These are phyloP conservation scores for Stichodactyla helianthus DNA, from an alignment of 64 coral and sea anemone genomes.

Conservation along the genomic window DNA sequence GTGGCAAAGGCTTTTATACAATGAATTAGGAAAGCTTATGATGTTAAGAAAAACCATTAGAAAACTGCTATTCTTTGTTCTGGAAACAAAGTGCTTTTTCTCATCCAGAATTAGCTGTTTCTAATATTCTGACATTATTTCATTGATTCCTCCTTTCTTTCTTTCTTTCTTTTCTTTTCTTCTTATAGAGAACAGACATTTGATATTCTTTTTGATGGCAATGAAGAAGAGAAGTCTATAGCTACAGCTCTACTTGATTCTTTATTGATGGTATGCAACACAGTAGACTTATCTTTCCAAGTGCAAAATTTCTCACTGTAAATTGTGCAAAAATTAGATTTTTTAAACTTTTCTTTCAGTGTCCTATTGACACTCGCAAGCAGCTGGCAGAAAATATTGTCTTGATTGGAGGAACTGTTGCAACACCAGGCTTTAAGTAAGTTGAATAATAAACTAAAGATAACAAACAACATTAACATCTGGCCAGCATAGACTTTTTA, in stretches of 20 bases:
- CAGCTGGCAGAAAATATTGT: slow-evolving; percentile 86
- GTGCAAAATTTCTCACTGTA: too few species aligned
- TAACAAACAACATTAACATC: background rate
- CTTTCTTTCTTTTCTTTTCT: background rate
- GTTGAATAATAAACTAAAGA: background rate
- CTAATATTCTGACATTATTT: background rate
- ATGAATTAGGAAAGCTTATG: background rate
- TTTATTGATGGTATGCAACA: slow-evolving; percentile 52
- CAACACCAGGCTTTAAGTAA: slow-evolving; percentile 99
- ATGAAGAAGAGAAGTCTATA: slow-evolving; percentile 93
- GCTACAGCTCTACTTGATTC: slow-evolving; percentile 82
- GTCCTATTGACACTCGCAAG: slow-evolving; percentile 92
- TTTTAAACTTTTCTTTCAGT: slow-evolving; percentile 11
- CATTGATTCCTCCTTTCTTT: too few species aligned
- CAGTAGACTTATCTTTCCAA: background rate
- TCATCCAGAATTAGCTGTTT: background rate
- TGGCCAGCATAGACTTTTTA: too few species aligned
- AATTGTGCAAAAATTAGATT: background rate
- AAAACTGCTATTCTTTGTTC: too few species aligned
- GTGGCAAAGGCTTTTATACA: background rate
- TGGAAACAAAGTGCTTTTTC: background rate
- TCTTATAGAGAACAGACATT: slow-evolving; percentile 82
- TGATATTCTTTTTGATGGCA: slow-evolving; percentile 97
- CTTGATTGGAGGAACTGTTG: slow-evolving; percentile 85
- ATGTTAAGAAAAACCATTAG: too few species aligned